These are phyloP conservation scores for Philotrypesis tridentata DNA, from an alignment of 1,140 invertebrate species.

Conservation along the genomic window DNA sequence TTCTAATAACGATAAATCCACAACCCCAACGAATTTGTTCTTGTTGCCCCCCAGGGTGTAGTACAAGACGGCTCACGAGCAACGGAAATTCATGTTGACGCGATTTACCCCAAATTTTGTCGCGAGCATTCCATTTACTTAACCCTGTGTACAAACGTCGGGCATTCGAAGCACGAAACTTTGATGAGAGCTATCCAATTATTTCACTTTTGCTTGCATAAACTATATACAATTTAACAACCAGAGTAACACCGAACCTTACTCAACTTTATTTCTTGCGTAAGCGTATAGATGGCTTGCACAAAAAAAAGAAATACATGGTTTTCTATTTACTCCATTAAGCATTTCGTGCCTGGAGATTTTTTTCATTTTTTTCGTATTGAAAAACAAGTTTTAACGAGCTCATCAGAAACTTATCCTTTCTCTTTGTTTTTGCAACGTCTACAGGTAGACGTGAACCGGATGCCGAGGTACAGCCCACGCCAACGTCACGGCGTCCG, in stretches of 20 bases:
- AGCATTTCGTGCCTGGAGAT: too few relatives aligned
- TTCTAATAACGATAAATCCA: background rate
- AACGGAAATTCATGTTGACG: background rate
- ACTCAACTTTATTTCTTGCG: background rate
- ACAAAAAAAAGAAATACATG: too few relatives aligned
- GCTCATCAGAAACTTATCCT: too few relatives aligned
- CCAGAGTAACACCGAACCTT: background rate
- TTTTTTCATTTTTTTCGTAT: too few relatives aligned
- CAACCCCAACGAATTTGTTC: background rate
- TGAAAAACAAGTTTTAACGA: background rate
- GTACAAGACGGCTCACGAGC: background rate
- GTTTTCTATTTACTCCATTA: too few relatives aligned
- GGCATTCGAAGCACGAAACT: conserved; percentile 27
- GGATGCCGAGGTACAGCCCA: conserved; percentile 45
- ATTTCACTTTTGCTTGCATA: conserved; percentile 5
- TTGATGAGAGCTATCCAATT: conserved; percentile 31
- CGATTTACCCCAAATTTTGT: background rate
- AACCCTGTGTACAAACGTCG: background rate
- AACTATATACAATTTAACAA: background rate
- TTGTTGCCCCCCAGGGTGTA: background rate
- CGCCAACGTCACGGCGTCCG: conserved; percentile 75
- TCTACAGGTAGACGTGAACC: conserved; percentile 62
- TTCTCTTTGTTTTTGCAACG: background rate
- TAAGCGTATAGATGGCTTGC: too few relatives aligned
- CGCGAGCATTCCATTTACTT: background rate